These are phyloP conservation scores for Bubo scandiacus DNA, from an alignment of 2,113 vertebrate genomes.

Conservation along the genomic window DNA sequence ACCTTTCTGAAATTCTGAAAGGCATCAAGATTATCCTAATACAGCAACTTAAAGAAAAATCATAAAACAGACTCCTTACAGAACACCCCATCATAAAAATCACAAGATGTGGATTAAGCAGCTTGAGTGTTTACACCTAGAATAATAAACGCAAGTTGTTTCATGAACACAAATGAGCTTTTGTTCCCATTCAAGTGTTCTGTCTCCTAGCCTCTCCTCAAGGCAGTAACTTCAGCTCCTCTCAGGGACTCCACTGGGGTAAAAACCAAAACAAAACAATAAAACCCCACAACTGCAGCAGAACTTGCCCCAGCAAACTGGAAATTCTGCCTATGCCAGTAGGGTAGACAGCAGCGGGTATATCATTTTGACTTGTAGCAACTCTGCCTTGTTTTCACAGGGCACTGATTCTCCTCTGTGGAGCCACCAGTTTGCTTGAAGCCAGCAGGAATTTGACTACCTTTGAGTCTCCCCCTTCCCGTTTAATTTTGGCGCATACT, in stretches of 20 bases:
- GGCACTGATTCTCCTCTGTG: too few relatives aligned
- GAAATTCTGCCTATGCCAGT: not conserved
- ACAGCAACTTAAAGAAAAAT: not conserved
- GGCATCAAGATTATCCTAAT: not conserved
- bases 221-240: not conserved
- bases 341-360: not conserved
- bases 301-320: not conserved
- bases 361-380: not conserved
- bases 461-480: not conserved
- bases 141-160: not conserved
- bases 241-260: not conserved
- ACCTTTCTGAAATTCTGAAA: not conserved
- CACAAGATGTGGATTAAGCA: not conserved
- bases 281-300: not conserved
- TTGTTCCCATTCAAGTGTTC: not conserved
- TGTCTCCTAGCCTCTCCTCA: not conserved
- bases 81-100: not conserved
- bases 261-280: not conserved
- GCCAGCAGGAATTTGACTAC: not conserved
- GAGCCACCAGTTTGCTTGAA: not conserved
- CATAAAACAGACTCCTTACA: not conserved
- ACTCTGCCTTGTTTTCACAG: not conserved
- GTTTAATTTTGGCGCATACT: slow-evolving; percentile 4
- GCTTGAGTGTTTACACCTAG: not conserved
- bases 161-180: not conserved